phyloP scores from a whole-genome alignment of 2,797 vertebrate species.

The Lithobates sylvaticus region DNA sequence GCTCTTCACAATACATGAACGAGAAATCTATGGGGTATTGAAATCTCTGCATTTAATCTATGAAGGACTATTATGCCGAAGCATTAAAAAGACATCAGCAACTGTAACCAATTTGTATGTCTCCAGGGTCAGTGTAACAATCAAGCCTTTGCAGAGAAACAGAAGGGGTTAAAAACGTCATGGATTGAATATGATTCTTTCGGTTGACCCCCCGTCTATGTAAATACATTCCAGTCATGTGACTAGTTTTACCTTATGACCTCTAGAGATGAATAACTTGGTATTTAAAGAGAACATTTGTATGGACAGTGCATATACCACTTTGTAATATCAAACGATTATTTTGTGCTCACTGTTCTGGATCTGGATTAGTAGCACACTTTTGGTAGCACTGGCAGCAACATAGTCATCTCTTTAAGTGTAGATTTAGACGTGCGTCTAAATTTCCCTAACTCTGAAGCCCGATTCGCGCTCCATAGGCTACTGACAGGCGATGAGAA shows the following conservation, averaged over 20 bases:
- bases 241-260: neutral
- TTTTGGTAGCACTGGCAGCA: no score
- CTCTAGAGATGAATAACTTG: neutral
- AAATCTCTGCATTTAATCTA: constrained; percentile 47
- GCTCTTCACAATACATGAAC: constrained; percentile 28
- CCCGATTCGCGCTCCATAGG: no score
- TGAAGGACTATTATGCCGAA: constrained; percentile 25
- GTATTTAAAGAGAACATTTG: neutral
- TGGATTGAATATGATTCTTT: neutral
- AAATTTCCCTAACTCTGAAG: no score
- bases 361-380: neutral
- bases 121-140: constrained; percentile 16
- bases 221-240: neutral
- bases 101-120: constrained; percentile 34
- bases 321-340: neutral
- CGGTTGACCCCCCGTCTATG: neutral
- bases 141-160: neutral
- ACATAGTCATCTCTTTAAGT: no score
- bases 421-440: no score
- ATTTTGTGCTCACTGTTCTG: neutral
- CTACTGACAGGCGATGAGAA: no score
- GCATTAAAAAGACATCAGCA: constrained; percentile 45
- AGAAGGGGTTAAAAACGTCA: neutral
- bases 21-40: constrained; percentile 24
- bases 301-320: neutral